Evolutionary conservation across 2,888 invertebrate genomes (phyloP), one percentile per base, ranked within the genome.

Genomic region (Frankliniella intonsa): DNA sequence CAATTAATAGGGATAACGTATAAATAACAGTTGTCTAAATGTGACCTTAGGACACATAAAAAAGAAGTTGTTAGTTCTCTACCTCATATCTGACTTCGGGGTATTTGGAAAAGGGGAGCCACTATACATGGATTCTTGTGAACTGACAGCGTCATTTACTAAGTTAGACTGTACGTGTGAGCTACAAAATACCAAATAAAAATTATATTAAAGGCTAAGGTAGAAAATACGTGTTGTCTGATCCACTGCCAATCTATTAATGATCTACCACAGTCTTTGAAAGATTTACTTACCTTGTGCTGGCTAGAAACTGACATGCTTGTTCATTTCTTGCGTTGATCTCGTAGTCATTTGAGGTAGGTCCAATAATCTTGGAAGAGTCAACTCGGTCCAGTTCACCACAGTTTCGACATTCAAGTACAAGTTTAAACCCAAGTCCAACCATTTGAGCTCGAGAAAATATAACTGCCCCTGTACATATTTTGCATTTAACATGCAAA

Each of bases 371-470:
- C 25, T 76, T 76, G 22, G 69, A 76, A 76, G 69, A 76, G 25
- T 76, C 25, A 25, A 76, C 25, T 76, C 69, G 22, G 12, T 25
- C 69, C 25, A 76, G 22, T 12, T 25, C 69, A 76, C 69, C 69
- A 76, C 69, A 76, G 9, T 76, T 76, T 76, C 25, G 22, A 76
- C 69, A 76, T 11, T 22, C 25, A 22, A 76, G 12, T 12, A 76
- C 69, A 76, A 76, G 69, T 76, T 76, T 76, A 25, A 76, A 76
- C 12, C 69, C 69, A 8, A 76, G 69, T 22, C 69, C 69, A 25
- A 22, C 22, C n/a, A 76, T 76, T 25, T 76, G 22, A 10, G 69
- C 25, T 9, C 22, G 12, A 25, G 69, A 76, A 76, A 76, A 76
- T 25, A 25, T 76, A 22, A 76, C 69, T 22, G 12, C 25, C 25